Percentiles rank a stretch among this genome's conserved stretches.
Conservation (phyloP, 1,140 invertebrate species). For the Pteromalus puparum region DNA sequence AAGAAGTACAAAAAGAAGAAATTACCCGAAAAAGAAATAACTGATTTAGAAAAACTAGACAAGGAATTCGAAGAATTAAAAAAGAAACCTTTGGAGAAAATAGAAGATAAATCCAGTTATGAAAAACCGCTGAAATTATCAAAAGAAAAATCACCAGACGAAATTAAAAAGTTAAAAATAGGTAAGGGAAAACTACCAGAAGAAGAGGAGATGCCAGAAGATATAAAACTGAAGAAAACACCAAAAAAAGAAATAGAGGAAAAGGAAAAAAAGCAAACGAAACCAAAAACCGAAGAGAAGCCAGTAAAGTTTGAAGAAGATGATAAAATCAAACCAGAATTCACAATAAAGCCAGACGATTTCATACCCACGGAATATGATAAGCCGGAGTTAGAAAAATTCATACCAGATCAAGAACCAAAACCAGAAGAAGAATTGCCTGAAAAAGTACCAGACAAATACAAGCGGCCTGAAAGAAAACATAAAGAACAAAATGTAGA, state of each 20-base stretch:
- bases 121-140: conserved; percentile 66
- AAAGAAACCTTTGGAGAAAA: conserved; percentile 73
- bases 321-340: conserved; percentile 39
- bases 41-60: conserved; percentile 70
- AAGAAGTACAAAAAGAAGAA: conserved; percentile 75
- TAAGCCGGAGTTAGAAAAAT: conserved; percentile 66
- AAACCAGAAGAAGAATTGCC: conserved; percentile 17
- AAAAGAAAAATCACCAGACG: conserved; percentile 69
- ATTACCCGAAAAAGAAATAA: conserved; percentile 70
- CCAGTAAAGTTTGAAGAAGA: conserved; percentile 58
- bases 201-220: conserved; percentile 74
- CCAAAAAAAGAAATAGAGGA: conserved; percentile 64
- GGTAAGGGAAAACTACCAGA: conserved; percentile 76
- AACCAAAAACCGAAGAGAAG: conserved; percentile 68
- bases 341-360: conserved; percentile 62
- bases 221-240: conserved; percentile 60
- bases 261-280: conserved; percentile 60
- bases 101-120: conserved; percentile 70
- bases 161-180: conserved; percentile 67
- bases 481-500: conserved; percentile 76
- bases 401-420: conserved; percentile 64
- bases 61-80: conserved; percentile 74
- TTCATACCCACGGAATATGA: conserved; percentile 74
- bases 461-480: conserved; percentile 71
- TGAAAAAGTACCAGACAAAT: conserved; percentile 68